These are phyloP conservation scores for Vespertilio murinus DNA, from an alignment of 2,797 vertebrate genomes.

Conservation along the genomic window DNA sequence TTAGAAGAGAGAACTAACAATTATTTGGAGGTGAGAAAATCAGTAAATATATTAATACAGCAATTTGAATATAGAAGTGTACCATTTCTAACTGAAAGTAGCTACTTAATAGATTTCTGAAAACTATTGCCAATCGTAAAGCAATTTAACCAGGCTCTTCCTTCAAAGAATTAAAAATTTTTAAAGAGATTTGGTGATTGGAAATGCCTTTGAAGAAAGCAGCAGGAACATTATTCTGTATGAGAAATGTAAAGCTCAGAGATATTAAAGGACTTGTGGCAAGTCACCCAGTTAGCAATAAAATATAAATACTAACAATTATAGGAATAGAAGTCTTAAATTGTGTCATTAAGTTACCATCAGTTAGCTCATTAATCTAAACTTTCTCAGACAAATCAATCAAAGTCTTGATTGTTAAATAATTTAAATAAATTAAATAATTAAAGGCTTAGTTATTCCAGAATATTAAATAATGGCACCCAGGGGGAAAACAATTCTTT, in stretches of 20 bases:
- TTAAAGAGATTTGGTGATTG: neutral
- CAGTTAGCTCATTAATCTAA: neutral
- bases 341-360: neutral
- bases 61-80: neutral
- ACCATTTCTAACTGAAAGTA: neutral
- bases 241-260: neutral
- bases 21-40: neutral
- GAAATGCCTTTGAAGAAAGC: conserved; percentile 35
- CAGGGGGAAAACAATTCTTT: neutral
- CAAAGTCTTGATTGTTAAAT: neutral
- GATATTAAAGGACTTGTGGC: neutral
- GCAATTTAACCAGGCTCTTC: neutral
- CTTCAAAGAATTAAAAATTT: neutral
- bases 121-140: neutral
- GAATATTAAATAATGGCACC: conserved; percentile 26
- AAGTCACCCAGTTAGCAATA: neutral
- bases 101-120: neutral
- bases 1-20: neutral
- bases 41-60: neutral
- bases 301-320: conserved; percentile 22
- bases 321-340: neutral
- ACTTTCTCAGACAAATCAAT: neutral
- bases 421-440: conserved; percentile 9
- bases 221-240: neutral
- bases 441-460: conserved; percentile 24